A percentile compares a stretch with the other conserved stretches of the same genome.
These are phyloP conservation scores for Coenonympha glycerion DNA, from an alignment of 2,888 invertebrate genomes.

Conservation along the genomic window DNA sequence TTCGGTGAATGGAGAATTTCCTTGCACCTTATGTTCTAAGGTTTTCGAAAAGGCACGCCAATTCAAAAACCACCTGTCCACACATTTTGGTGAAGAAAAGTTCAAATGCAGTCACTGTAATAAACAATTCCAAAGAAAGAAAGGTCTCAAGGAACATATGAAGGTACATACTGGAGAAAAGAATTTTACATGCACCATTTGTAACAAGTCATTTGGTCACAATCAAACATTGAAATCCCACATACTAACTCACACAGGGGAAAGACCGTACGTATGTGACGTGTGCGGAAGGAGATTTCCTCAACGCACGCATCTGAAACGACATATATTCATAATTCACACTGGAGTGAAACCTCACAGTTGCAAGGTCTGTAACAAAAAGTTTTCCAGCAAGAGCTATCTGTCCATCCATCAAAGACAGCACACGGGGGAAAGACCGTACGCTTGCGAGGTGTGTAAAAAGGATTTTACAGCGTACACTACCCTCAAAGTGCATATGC, in stretches of 20 bases:
- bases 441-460: constrained; percentile 58
- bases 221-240: constrained; percentile 64
- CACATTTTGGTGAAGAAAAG: constrained; percentile 48
- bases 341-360: constrained; percentile 53
- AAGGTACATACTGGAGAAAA: constrained; percentile 58
- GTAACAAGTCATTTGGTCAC: constrained; percentile 54
- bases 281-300: constrained; percentile 58
- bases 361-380: constrained; percentile 56
- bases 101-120: constrained; percentile 52
- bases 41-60: constrained; percentile 45
- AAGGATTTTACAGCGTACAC: constrained; percentile 64
- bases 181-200: constrained; percentile 50
- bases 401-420: constrained; percentile 57
- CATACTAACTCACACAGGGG: constrained; percentile 59
- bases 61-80: constrained; percentile 51
- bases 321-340: constrained; percentile 63
- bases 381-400: constrained; percentile 64
- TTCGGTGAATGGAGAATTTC: constrained; percentile 38
- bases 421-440: constrained; percentile 59
- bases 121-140: constrained; percentile 56
- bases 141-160: constrained; percentile 60
- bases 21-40: constrained; percentile 50
- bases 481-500: constrained; percentile 62
- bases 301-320: constrained; percentile 57
- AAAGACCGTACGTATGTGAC: constrained; percentile 60